phyloP scores from a whole-genome alignment of 2,888 invertebrate species.

The Lepidonotus clava region DNA sequence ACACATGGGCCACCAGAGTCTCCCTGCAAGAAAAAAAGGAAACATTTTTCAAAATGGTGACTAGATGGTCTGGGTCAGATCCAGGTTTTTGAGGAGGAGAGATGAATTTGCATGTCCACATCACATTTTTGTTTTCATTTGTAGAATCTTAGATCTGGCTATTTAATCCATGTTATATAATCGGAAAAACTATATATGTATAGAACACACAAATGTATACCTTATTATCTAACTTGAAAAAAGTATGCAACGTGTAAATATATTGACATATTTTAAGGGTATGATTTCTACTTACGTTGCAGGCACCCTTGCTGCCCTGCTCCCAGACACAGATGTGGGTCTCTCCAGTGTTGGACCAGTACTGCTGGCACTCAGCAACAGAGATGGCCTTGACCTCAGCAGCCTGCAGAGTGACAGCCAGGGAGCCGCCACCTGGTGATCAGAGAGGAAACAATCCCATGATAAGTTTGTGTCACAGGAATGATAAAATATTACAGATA shows the following conservation, averaged over 20 bases:
- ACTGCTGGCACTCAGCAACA: constrained; percentile 24
- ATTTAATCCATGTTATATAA: too few species aligned
- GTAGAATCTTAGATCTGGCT: too few species aligned
- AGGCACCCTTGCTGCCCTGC: constrained; percentile 7
- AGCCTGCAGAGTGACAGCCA: constrained; percentile 24
- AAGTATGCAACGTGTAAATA: not conserved
- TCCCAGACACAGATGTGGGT: constrained; percentile 6
- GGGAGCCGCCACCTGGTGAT: not conserved
- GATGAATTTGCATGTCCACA: not conserved
- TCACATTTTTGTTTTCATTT: not conserved
- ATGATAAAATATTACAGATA: too few species aligned
- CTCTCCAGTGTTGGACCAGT: constrained; percentile 2
- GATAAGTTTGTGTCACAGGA: too few species aligned
- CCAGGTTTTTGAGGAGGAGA: too few species aligned
- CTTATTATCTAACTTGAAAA: not conserved
- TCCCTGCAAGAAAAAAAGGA: too few species aligned
- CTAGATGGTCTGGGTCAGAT: too few species aligned
- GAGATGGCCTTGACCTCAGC: constrained; percentile 32
- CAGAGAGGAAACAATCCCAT: too few species aligned
- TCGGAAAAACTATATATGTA: too few species aligned
- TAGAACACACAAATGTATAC: not conserved
- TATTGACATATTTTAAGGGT: not conserved
- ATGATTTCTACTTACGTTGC: not conserved
- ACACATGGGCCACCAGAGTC: not conserved
- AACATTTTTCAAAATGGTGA: too few species aligned